phyloP scores from a whole-genome alignment of 1,140 invertebrate genomes.

The Drosophila insularis region DNA sequence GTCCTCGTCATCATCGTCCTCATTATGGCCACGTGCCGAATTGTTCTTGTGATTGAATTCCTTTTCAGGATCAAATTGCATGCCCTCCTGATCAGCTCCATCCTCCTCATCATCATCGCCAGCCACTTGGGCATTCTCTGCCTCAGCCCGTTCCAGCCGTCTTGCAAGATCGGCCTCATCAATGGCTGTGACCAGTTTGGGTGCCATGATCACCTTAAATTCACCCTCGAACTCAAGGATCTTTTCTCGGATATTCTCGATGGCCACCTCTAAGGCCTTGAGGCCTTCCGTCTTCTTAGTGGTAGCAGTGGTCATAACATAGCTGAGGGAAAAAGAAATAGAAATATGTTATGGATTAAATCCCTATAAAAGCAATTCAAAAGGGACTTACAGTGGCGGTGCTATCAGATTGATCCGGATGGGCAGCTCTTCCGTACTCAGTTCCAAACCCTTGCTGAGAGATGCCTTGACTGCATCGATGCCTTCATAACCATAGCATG shows the following conservation, averaged over 20 bases:
- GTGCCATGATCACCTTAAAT: conserved; percentile 97
- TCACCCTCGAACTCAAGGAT: conserved; percentile 94
- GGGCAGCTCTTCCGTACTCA: conserved; percentile 96
- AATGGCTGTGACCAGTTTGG: conserved; percentile 98
- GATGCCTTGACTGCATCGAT: conserved; percentile 99
- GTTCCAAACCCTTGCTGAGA: conserved; percentile 94
- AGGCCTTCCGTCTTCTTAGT: conserved; percentile 97
- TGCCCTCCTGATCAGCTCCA: conserved; percentile 84
- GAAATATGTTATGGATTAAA: conserved; percentile 5
- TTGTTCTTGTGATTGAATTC: conserved; percentile 76
- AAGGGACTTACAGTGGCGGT: conserved; percentile 90
- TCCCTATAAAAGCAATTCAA: not conserved
- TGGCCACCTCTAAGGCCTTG: conserved; percentile 93
- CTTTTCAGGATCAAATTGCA: conserved; percentile 83
- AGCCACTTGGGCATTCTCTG: conserved; percentile 96
- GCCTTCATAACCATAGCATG: conserved; percentile 99
- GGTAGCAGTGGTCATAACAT: conserved; percentile 97
- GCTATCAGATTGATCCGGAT: conserved; percentile 99
- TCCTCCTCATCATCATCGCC: conserved; percentile 94
- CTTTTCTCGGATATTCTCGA: conserved; percentile 92
- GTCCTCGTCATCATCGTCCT: conserved; percentile 62
- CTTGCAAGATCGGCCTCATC: conserved; percentile 97
- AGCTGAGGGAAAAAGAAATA: conserved; percentile 50
- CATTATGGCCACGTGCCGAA: conserved; percentile 28
- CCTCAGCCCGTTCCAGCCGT: conserved; percentile 96